Percentiles rank a stretch among this genome's conserved stretches.
Conservation (phyloP, 2,113 vertebrate genomes). For the Chionomys nivalis region DNA sequence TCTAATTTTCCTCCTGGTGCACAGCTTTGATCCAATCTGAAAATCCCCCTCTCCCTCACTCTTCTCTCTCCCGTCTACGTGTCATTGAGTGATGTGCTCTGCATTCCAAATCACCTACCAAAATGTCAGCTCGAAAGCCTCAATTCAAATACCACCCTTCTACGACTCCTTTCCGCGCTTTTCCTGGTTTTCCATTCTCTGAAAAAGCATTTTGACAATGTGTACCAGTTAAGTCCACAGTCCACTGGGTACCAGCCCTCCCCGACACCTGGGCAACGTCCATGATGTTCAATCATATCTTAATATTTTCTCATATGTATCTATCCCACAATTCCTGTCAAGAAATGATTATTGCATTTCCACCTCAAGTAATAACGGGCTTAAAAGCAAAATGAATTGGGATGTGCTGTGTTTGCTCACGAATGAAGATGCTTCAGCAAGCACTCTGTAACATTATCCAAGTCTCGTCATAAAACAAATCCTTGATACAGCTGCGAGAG, state of each 20-base stretch:
- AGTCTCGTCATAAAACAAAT: conserved; percentile 22
- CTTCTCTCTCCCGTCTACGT: not conserved
- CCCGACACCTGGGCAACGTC: not conserved
- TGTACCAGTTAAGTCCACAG: not conserved
- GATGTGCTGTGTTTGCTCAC: not conserved
- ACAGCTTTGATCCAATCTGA: not conserved
- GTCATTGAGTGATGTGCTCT: not conserved
- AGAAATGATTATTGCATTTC: conserved; percentile 41
- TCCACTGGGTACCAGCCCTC: not conserved
- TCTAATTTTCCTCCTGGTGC: conserved; percentile 25
- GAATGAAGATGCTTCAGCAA: not conserved
- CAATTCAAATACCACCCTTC: not conserved
- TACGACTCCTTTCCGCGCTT: not conserved
- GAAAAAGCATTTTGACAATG: not conserved
- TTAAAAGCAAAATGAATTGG: conserved; percentile 29
- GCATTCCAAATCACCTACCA: conserved; percentile 17
- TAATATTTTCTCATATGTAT: not conserved
- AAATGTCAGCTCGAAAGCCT: conserved; percentile 36
- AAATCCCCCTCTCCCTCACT: not conserved
- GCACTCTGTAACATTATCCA: not conserved
- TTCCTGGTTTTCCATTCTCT: not conserved
- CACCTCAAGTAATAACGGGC: conserved; percentile 27
- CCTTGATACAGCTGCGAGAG: not conserved
- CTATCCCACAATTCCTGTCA: not conserved
- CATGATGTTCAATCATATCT: not conserved